Percentiles rank a stretch among this genome's conserved stretches.
phyloP scores from a whole-genome alignment of 2,797 vertebrate species.

The Lerista edwardsae region DNA sequence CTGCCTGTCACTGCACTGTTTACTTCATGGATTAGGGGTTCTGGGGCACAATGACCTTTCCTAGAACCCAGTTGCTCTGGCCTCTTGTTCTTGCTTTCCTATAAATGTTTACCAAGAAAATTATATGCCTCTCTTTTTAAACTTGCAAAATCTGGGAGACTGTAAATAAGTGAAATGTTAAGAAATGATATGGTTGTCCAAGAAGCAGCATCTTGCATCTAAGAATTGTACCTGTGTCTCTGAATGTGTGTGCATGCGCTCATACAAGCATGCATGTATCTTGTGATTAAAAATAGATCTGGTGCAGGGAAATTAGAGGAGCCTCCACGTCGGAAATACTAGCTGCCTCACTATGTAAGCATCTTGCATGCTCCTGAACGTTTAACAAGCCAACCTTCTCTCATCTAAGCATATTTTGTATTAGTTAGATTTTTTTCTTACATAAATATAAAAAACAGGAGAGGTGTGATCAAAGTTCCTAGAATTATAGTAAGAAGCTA shows the following conservation, averaged over 20 bases:
- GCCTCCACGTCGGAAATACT: slow-evolving; percentile 54
- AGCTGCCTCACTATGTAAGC: slow-evolving; percentile 28
- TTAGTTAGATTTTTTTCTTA: background rate
- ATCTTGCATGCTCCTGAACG: slow-evolving; percentile 39
- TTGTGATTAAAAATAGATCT: slow-evolving; percentile 69
- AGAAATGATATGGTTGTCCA: background rate
- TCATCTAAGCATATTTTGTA: background rate
- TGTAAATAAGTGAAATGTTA: background rate
- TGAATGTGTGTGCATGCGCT: too few species aligned
- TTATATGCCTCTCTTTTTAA: background rate
- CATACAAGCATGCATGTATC: background rate
- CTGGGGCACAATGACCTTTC: background rate
- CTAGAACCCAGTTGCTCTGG: too few species aligned
- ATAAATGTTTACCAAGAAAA: background rate
- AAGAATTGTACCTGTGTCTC: background rate
- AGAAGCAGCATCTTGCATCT: background rate
- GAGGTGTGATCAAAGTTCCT: background rate
- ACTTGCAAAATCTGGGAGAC: background rate
- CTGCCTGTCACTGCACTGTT: background rate
- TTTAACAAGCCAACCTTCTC: slow-evolving; percentile 53
- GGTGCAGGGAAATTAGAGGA: slow-evolving; percentile 64
- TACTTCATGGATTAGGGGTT: background rate
- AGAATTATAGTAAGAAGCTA: background rate
- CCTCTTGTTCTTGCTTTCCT: background rate
- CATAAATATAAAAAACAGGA: too few species aligned